Conservation (phyloP, 2,797 vertebrate genomes). For the Spatula versicolor region DNA sequence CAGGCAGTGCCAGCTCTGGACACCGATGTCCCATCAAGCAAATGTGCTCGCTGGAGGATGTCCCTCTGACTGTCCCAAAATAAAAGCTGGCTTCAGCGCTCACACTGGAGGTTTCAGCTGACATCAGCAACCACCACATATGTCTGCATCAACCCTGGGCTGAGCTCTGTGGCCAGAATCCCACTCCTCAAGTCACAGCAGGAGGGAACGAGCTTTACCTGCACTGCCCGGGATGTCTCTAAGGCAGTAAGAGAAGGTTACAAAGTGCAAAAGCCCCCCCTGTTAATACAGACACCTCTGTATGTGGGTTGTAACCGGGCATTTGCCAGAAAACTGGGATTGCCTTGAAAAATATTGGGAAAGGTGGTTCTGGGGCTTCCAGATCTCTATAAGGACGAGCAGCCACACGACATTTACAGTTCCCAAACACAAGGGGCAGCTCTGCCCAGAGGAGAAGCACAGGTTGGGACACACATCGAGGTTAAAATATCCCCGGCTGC, state of each 20-base stretch:
- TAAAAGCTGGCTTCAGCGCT: background rate
- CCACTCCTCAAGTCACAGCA: background rate
- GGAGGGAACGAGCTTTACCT: background rate
- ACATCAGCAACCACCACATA: background rate
- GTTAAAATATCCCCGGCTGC: background rate
- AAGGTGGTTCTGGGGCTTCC: background rate
- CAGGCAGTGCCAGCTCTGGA: background rate
- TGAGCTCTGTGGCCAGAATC: background rate
- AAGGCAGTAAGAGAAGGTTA: background rate
- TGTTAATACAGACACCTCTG: background rate
- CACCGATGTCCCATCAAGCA: background rate
- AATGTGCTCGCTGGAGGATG: background rate
- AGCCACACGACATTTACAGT: background rate
- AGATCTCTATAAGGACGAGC: background rate
- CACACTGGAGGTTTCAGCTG: background rate
- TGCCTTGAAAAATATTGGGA: background rate
- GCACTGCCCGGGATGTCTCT: background rate
- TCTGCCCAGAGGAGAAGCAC: background rate
- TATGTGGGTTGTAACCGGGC: background rate
- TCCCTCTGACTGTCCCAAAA: background rate
- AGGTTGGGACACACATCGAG: fast-evolving
- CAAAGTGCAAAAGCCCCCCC: background rate
- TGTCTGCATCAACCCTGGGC: background rate
- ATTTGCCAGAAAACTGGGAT: background rate
- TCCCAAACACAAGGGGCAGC: background rate